Percentiles rank a stretch among this genome's conserved stretches.
Evolutionary conservation across 1,140 invertebrate species (phyloP).

Genomic region (Euwallacea similis): DNA sequence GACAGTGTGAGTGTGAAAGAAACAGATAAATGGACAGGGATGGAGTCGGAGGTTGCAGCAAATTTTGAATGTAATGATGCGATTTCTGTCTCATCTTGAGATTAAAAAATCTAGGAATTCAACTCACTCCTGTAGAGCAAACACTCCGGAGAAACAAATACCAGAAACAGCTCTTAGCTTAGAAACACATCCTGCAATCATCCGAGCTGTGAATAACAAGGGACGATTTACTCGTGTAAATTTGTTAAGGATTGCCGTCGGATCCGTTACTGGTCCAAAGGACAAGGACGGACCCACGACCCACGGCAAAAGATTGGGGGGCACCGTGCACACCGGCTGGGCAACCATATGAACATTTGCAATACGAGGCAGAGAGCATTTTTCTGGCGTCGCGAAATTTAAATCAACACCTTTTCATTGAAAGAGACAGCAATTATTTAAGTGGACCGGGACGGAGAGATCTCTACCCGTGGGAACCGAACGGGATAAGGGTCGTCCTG

Average conservation of each 20-base stretch:
- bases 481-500: constrained; percentile 33
- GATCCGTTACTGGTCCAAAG: constrained; percentile 17
- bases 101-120: too few species aligned
- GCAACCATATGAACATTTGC: constrained; percentile 41
- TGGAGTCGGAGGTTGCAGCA: neutral
- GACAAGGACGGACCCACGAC: constrained; percentile 22
- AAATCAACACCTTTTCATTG: constrained; percentile 45
- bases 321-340: constrained; percentile 23
- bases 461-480: constrained; percentile 34
- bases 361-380: constrained; percentile 38
- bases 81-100: too few species aligned
- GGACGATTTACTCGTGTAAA: too few species aligned
- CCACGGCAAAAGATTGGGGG: constrained; percentile 4
- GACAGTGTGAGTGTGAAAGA: constrained; percentile 10
- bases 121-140: too few species aligned
- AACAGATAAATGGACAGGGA: constrained; percentile 9
- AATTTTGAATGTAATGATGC: too few species aligned
- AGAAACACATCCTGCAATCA: too few species aligned
- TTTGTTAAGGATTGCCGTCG: neutral
- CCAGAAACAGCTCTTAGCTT: too few species aligned
- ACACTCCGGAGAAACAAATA: too few species aligned
- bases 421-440: constrained; percentile 36
- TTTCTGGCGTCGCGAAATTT: constrained; percentile 45
- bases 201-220: too few species aligned
- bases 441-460: constrained; percentile 17